Base-by-base conservation (phyloP, 2,888 invertebrate genomes). In the Ephialtes manifestator region DNA sequence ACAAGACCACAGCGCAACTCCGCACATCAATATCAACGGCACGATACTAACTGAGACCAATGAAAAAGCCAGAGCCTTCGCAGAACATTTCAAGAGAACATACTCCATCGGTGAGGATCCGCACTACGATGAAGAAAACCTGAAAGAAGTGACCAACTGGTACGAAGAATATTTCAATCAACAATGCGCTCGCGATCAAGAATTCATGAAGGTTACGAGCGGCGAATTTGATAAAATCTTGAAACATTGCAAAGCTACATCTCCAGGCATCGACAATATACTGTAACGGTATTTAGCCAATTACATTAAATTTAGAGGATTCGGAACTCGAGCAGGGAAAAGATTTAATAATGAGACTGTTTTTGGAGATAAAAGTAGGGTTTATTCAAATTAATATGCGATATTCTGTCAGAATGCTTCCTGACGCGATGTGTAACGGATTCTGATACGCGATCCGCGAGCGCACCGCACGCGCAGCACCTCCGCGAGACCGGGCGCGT, bases 61-160 rank as follows among this genome's bases (percentile, higher is more conserved):
- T 8, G 43, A 67, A 77, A 78, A 78, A 77, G 39, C 67, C 11
- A 18, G n/a, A n/a, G 31, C 51, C 28, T 77, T 77, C 53, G 77
- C 77, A 67, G 24, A 78, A 15, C 68, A 78, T 4, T 78, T 68
- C 39, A 68, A 28, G n/a, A 20, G 46, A 35, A 67, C 65, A 35
- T 55, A 53, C 35, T 18, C 48, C 43, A 20, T 15, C 2, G 28
- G 31, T 13, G 13, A 77, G 0, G 77, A 68, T 35, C 78, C 48
- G 2, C 51, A 53, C 68, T 53, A 51, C 68, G 20, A 43, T 55
- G 67, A 28, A n/a, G 78, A 48, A 13, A 63, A 68, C 35, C 2
- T 18, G 4, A 67, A 35, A 28, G 35, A 48, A 24, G 46, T 67
- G 10, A 35, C 67, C 65, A 48, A 67, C 53, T 77, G 77, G 68